Percentiles rank a stretch among this genome's conserved stretches.
These are phyloP conservation scores for Bombyx mori DNA, from an alignment of 1,140 invertebrate species.

Conservation along the genomic window DNA sequence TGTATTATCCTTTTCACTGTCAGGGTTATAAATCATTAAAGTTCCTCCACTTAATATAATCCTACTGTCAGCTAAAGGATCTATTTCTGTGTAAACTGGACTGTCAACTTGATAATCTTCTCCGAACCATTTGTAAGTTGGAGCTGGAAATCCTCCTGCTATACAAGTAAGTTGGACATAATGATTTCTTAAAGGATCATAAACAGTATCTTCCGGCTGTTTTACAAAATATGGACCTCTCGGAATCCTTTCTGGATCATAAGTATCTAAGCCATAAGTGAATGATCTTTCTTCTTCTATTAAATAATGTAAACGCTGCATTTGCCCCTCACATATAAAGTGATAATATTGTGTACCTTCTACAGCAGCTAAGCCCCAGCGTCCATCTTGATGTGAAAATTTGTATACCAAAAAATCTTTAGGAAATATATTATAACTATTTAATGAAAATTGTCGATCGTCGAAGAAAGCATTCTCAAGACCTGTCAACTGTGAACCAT, in stretches of 20 bases:
- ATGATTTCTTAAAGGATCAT: slow-evolving; percentile 85
- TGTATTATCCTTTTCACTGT: slow-evolving; percentile 84
- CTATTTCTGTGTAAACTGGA: slow-evolving; percentile 78
- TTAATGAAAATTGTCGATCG: slow-evolving; percentile 54
- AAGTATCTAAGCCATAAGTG: slow-evolving; percentile 84
- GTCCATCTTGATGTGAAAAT: slow-evolving; percentile 78
- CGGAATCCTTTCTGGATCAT: slow-evolving; percentile 85
- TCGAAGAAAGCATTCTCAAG: slow-evolving; percentile 88
- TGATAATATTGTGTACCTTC: slow-evolving; percentile 81
- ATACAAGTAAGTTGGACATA: slow-evolving; percentile 86
- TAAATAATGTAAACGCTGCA: slow-evolving; percentile 77
- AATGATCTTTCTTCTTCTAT: slow-evolving; percentile 84
- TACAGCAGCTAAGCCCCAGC: slow-evolving; percentile 89
- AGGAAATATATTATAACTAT: slow-evolving; percentile 63
- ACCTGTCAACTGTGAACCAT: slow-evolving; percentile 81
- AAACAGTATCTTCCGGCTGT: slow-evolving; percentile 86
- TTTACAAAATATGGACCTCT: slow-evolving; percentile 90
- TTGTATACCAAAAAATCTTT: slow-evolving; percentile 76
- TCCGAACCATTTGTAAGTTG: slow-evolving; percentile 92
- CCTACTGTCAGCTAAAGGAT: slow-evolving; percentile 81
- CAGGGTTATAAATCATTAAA: slow-evolving; percentile 90
- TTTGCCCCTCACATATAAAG: slow-evolving; percentile 91
- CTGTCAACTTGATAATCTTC: slow-evolving; percentile 88
- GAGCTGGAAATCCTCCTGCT: slow-evolving; percentile 90
- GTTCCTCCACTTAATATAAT: slow-evolving; percentile 93